phyloP scores from a whole-genome alignment of 2,888 invertebrate genomes.

The Cerceris ruficornis region DNA sequence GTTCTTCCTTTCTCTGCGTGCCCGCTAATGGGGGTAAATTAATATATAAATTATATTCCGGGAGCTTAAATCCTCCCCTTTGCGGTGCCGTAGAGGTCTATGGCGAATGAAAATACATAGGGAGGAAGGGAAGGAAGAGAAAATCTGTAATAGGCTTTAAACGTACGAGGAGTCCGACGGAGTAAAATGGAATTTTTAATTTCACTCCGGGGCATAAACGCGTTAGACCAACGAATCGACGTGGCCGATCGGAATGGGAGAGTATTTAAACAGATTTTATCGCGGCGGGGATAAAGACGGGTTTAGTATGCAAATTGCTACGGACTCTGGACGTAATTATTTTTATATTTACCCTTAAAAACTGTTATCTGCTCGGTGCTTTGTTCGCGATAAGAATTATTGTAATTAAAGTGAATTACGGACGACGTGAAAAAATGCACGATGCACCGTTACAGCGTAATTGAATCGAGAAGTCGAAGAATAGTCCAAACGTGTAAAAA shows the following conservation, averaged over 20 bases:
- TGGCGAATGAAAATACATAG: neutral
- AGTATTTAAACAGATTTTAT: slow-evolving; percentile 3
- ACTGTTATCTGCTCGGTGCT: too few species aligned
- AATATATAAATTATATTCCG: too few species aligned
- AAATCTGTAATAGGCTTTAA: slow-evolving; percentile 1
- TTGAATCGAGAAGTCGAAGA: too few species aligned
- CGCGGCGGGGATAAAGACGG: neutral
- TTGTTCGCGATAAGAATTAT: too few species aligned
- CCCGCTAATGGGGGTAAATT: too few species aligned
- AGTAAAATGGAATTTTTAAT: slow-evolving; percentile 22
- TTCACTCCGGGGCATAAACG: neutral
- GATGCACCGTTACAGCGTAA: too few species aligned
- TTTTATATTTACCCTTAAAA: neutral
- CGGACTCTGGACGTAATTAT: neutral
- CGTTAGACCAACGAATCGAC: slow-evolving; percentile 3
- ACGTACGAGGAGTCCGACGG: neutral
- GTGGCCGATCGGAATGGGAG: neutral
- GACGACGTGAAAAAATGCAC: too few species aligned
- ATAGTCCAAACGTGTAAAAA: too few species aligned
- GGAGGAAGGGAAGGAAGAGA: neutral
- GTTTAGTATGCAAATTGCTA: neutral
- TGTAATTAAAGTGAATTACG: too few species aligned
- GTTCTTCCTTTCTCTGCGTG: too few species aligned
- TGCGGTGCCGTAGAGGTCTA: too few species aligned
- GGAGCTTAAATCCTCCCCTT: too few species aligned